Conservation (phyloP, 2,888 invertebrate species). For the Villa cingulata region DNA sequence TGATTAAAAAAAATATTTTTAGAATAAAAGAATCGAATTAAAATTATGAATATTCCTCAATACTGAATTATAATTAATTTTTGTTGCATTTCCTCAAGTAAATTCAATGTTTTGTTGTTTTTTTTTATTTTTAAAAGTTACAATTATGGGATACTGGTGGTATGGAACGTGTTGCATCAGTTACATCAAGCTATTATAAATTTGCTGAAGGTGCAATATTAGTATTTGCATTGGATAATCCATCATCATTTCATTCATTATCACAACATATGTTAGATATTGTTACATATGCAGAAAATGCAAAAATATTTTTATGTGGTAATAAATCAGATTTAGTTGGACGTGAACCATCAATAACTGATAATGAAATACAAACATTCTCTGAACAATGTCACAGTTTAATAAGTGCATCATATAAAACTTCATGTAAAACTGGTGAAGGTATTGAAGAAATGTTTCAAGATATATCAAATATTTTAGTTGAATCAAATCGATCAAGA, state of each 20-base stretch:
- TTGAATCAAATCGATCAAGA: constrained; percentile 66
- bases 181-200: constrained; percentile 91
- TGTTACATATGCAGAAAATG: constrained; percentile 87
- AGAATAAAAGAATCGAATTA: too few relatives aligned
- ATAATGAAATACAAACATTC: constrained; percentile 78
- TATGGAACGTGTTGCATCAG: constrained; percentile 90
- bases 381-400: constrained; percentile 87
- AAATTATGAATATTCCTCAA: too few relatives aligned
- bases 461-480: constrained; percentile 70
- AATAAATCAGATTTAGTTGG: constrained; percentile 77
- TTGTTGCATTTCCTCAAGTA: not conserved
- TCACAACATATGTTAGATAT: constrained; percentile 88
- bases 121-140: constrained; percentile 41
- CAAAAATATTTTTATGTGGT: constrained; percentile 88
- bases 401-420: constrained; percentile 76
- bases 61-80: not conserved
- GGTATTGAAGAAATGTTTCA: constrained; percentile 85
- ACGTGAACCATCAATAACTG: constrained; percentile 58
- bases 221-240: constrained; percentile 81
- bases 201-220: constrained; percentile 89
- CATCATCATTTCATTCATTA: constrained; percentile 80
- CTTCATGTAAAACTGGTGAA: constrained; percentile 75
- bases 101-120: too few relatives aligned
- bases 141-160: constrained; percentile 96
- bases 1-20: too few relatives aligned